Base-by-base conservation (phyloP, 2,888 invertebrate species). In the Celastrina argiolus region DNA sequence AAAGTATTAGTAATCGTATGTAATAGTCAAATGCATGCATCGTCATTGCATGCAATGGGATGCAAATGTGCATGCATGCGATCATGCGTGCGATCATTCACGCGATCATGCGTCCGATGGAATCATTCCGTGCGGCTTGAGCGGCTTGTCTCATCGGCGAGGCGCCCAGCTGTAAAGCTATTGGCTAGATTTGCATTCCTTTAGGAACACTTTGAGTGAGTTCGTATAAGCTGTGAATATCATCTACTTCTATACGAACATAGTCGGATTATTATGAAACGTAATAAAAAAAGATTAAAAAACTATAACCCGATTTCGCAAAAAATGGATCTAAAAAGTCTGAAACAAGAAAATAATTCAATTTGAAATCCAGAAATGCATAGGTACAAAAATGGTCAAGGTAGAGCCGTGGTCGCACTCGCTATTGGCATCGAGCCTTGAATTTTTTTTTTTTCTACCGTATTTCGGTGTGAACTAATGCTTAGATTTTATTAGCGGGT, bases 41-140 rank as follows among this genome's bases (percentile, higher is more conserved):
- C 31, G 28, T 45, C 16, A 64, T 34, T 42, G 67, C 65, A 63
- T 66, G 64, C 56, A 51, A 42, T 66, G 66, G 69, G 51, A 56
- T 22, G 31, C 66, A 63, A 36, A 36, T 36, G 10, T 12, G 36
- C 36, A 36, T 31, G 0, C 4, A 56, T 22, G 31, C 66, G 58
- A 34, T 65, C 67, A 22, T 22, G 14, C 26, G 12, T 51, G 22
- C 51, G n/a, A n/a, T n/a, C n/a, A n/a, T n/a, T n/a, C n/a, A 51
- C 26, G 51, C 51, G 51, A 34, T 65, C 68, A 69, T 66, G 70
- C 67, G 65, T 67, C 66, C 42, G 39, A 71, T 67, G 63, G 42
- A 70, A 69, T 67, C 66, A 68, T 70, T 71, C 68, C 71, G 67
- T 45, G 16, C 63, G 68, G 68, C 68, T 69, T 66, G 67, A 26